A percentile compares a stretch with the other conserved stretches of the same genome.
phyloP scores from a whole-genome alignment of 30 jellyfish, hydroid and myxozoan genomes.

The Sanderia malayensis region DNA sequence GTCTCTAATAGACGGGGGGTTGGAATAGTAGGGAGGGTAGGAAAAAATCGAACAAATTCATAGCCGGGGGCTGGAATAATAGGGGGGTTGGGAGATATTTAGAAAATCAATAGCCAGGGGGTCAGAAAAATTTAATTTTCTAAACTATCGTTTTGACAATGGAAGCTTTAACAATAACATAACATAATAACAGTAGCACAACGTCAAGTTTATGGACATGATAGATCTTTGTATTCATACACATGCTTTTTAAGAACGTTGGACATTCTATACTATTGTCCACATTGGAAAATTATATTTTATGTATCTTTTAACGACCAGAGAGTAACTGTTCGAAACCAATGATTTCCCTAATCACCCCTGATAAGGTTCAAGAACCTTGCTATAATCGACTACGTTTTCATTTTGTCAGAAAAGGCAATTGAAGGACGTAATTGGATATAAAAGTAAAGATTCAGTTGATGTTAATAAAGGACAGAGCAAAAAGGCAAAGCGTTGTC shows the following conservation, averaged over 20 bases:
- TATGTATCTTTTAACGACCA: neutral
- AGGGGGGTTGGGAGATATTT: too few relatives aligned
- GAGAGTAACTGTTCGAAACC: constrained; percentile 5
- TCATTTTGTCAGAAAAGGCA: constrained; percentile 12
- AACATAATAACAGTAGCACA: neutral
- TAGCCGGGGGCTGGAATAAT: neutral
- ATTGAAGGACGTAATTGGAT: constrained; percentile 13
- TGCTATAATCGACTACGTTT: constrained; percentile 12
- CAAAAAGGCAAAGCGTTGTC: constrained; percentile 15
- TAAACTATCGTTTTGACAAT: constrained; percentile 1
- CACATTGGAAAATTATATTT: neutral
- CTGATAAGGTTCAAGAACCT: constrained; percentile 6
- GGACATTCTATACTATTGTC: constrained; percentile 1
- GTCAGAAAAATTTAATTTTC: neutral
- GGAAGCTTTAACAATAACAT: neutral
- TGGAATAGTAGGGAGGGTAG: too few relatives aligned
- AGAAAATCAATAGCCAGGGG: neutral
- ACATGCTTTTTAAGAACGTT: neutral
- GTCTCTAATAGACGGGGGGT: constrained; percentile 4
- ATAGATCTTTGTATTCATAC: neutral
- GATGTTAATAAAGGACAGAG: constrained; percentile 10
- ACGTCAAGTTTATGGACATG: neutral
- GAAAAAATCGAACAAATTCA: too few relatives aligned
- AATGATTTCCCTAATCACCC: constrained; percentile 6
- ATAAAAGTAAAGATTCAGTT: constrained; percentile 6